These are phyloP conservation scores for Tiliacea citrago DNA, from an alignment of 2,888 invertebrate genomes.

Conservation along the genomic window DNA sequence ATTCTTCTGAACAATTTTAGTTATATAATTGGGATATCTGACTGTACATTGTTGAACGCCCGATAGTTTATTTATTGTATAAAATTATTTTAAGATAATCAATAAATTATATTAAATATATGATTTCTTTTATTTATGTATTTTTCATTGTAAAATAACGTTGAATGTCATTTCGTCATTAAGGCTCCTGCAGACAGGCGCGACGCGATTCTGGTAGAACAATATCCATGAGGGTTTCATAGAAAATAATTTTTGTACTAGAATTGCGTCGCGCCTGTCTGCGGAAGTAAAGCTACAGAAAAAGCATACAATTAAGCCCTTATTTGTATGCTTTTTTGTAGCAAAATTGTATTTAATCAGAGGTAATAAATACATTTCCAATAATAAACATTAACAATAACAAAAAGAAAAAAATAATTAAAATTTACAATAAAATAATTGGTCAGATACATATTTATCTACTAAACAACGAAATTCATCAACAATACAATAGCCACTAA, in stretches of 20 bases:
- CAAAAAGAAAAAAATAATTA: too few species aligned
- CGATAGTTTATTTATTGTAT: slow-evolving; percentile 57
- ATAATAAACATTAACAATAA: too few species aligned
- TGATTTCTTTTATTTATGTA: slow-evolving; percentile 44
- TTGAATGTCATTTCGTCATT: too few species aligned
- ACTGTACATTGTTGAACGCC: slow-evolving; percentile 31
- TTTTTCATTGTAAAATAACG: too few species aligned
- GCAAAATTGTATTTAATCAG: not conserved
- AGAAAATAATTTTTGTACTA: too few species aligned
- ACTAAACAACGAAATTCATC: too few species aligned
- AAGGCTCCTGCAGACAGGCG: too few species aligned
- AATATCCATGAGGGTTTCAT: too few species aligned
- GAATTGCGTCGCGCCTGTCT: too few species aligned
- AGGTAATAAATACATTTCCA: not conserved
- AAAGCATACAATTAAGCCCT: too few species aligned
- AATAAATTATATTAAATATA: slow-evolving; percentile 61
- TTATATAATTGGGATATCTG: slow-evolving; percentile 14
- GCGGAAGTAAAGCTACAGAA: not conserved
- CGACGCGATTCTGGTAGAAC: too few species aligned
- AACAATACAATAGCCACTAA: not conserved
- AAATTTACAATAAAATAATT: too few species aligned
- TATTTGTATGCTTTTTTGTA: not conserved
- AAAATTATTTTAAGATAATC: slow-evolving; percentile 65
- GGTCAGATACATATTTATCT: not conserved
- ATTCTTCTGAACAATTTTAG: slow-evolving; percentile 4